Evolutionary conservation across 2,888 invertebrate species (phyloP).

Genomic region (Phalera bucephala): DNA sequence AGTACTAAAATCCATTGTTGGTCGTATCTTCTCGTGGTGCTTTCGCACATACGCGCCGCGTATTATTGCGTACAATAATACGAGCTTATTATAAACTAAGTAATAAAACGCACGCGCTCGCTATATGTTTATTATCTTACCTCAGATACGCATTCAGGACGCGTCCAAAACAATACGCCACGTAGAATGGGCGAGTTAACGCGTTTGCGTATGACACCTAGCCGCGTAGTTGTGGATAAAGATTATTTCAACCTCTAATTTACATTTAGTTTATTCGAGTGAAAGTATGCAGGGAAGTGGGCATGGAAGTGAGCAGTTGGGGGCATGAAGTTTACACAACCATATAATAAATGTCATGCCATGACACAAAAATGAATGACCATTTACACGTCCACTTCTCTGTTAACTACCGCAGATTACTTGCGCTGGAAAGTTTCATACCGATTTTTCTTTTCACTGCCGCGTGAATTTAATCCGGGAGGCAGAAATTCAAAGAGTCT

Average conservation of each 20-base stretch:
- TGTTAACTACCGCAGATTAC: no score
- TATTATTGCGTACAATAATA: constrained; percentile 13
- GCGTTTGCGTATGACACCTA: constrained; percentile 27
- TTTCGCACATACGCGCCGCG: background rate
- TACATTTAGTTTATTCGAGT: no score
- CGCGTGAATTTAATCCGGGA: no score
- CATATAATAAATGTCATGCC: no score
- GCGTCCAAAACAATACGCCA: constrained; percentile 23
- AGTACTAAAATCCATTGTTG: background rate
- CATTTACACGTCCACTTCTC: no score
- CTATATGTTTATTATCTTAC: constrained; percentile 32
- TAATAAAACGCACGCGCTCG: constrained; percentile 45
- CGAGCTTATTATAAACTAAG: constrained; percentile 34
- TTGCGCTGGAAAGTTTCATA: no score
- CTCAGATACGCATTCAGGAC: constrained; percentile 14
- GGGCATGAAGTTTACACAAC: no score
- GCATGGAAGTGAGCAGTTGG: no score
- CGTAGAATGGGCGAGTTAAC: constrained; percentile 21
- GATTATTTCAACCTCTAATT: background rate
- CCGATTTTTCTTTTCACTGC: no score
- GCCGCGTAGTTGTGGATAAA: constrained; percentile 9
- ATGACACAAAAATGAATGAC: no score
- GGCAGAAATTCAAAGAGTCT: no score
- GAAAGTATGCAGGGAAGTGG: no score
- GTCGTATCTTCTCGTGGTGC: background rate